Conservation (phyloP, 2,888 invertebrate genomes). For the Pseudanteris insignis region DNA sequence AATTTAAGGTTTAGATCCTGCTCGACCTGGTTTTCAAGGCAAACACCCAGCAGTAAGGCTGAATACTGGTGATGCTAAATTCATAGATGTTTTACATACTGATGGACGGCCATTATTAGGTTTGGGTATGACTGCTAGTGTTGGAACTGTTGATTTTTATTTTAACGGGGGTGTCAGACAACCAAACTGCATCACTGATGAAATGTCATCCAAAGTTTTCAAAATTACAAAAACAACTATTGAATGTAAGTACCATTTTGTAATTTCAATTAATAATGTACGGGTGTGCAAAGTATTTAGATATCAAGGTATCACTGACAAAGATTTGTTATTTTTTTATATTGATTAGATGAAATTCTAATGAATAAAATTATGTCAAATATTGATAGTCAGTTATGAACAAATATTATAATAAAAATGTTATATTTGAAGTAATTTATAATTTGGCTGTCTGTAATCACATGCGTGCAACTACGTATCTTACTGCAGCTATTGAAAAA, state of each 20-base stretch:
- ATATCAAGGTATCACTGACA: too few relatives aligned
- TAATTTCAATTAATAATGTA: not conserved
- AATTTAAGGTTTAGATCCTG: constrained; percentile 63
- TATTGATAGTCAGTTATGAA: too few relatives aligned
- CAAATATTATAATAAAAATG: too few relatives aligned
- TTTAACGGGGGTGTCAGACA: constrained; percentile 67
- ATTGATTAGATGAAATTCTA: too few relatives aligned
- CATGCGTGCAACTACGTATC: constrained; percentile 47
- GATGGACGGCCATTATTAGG: constrained; percentile 59
- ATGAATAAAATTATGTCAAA: too few relatives aligned
- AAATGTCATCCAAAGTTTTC: constrained; percentile 44
- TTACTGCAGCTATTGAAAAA: constrained; percentile 48
- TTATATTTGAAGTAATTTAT: constrained; percentile 49
- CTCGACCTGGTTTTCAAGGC: constrained; percentile 64
- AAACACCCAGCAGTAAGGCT: constrained; percentile 57
- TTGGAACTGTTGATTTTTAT: constrained; percentile 67
- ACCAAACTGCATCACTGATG: constrained; percentile 62
- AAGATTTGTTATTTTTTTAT: too few relatives aligned
- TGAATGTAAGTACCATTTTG: constrained; percentile 51
- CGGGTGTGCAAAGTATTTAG: too few relatives aligned
- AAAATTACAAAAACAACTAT: constrained; percentile 54
- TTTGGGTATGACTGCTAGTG: constrained; percentile 56
- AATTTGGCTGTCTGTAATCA: constrained; percentile 52
- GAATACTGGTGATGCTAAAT: constrained; percentile 59
- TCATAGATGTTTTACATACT: constrained; percentile 65